Evolutionary conservation across 2,797 vertebrate genomes (phyloP), one percentile per base, ranked within the genome.

Genomic region (Carapus acus): DNA sequence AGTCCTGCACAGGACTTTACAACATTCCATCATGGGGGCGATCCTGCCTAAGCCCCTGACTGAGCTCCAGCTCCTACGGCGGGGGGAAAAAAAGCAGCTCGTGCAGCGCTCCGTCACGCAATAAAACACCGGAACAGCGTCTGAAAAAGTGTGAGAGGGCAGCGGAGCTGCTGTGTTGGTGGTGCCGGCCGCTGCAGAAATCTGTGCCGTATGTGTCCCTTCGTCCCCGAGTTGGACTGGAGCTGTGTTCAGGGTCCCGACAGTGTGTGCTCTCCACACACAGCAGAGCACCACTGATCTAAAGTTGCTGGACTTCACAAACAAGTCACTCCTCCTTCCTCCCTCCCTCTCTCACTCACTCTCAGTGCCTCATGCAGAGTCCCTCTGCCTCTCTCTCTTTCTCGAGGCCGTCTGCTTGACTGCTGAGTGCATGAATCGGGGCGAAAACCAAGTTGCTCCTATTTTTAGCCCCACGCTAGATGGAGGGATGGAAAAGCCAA

Each of bases 381-480:
- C 79, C 73, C 74, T 81, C 79, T 73, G 67, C 79, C 82, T 73
- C 69, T 73, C 62, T 81, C 78, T 84, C 71, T 73, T 76, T 84
- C 74, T 67, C 24, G 54, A 37, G 14, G 57, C 69, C 59, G 64
- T 36, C 62, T 60, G 65, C 53, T 69, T 15, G 38, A 53, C 55
- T 73, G 65, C 49, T 19, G 38, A 67, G 73, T 8, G 34, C 50
- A 33, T 74, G 67, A 76, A 67, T 77, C 53, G 27, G 59, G 61
- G 63, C 68, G 62, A 80, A 29, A 49, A 47, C 37, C 43, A 38
- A 78, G 71, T 69, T 20, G 27, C 55, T 63, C 52, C 83, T 86
- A 85, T 85, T 86, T 86, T 85, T 86, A 87, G 81, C 69, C 68
- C 74, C 67, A 80, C 15, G 74, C 67, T 74, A 21, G 64, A 82